Percentiles rank a stretch among this genome's conserved stretches.
phyloP scores from a whole-genome alignment of 2,113 vertebrate genomes.

The Ifrita kowaldi region DNA sequence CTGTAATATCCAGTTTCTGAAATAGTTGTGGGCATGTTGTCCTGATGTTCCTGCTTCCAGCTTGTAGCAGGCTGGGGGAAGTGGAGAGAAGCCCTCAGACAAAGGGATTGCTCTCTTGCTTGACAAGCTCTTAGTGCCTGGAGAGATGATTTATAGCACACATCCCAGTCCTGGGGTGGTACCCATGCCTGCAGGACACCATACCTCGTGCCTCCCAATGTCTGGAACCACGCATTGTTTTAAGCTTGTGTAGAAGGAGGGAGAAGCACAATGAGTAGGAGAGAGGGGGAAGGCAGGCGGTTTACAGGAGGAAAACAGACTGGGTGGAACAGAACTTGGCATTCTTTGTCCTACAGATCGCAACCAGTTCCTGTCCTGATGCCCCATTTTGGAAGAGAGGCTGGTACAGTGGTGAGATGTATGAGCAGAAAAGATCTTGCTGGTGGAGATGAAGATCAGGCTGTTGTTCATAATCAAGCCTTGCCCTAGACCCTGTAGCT shows the following conservation, averaged over 20 bases:
- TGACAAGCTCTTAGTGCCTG: not conserved
- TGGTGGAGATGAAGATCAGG: not conserved
- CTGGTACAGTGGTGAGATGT: not conserved
- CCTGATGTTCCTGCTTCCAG: not conserved
- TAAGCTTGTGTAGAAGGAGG: not conserved
- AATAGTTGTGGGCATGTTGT: not conserved
- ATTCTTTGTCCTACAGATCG: not conserved
- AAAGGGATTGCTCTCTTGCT: not conserved
- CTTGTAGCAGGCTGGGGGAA: not conserved
- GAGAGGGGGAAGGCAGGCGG: not conserved
- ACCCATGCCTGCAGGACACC: not conserved
- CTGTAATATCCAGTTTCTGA: not conserved
- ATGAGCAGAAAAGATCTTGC: not conserved
- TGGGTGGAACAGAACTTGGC: not conserved
- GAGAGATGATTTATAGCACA: not conserved
- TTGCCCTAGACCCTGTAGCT: not conserved
- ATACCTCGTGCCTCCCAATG: not conserved
- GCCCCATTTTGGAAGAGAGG: not conserved
- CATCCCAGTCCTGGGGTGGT: not conserved
- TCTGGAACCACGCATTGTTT: not conserved
- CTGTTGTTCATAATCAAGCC: not conserved
- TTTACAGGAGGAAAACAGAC: not conserved
- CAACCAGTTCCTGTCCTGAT: not conserved
- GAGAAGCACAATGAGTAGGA: not conserved
- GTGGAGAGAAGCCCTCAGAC: not conserved